Base-by-base conservation (phyloP, 2,797 vertebrate species). In the Oceanodroma leucorhoa region DNA sequence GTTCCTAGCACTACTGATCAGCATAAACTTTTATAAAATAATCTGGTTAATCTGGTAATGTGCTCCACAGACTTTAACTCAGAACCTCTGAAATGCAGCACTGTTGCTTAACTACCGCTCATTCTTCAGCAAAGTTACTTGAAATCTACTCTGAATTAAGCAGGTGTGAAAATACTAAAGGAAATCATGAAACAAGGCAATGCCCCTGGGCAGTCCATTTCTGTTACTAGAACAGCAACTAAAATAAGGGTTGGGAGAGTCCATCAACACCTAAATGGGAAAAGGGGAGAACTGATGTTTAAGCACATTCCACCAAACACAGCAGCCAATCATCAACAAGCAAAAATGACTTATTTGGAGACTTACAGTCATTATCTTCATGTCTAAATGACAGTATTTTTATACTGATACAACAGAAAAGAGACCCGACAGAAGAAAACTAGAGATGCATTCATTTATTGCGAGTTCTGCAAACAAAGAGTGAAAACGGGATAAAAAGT, bases 191-290 rank as follows among this genome's bases (percentile, higher is more conserved):
- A 82, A 79, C 6, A 62, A 76, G 48, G 14, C 24, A 55, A n/a
- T 41, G 34, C 5, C 38, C 21, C 23, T 61, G 6, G 9, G 38
- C 22, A 43, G 30, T 58, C 41, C 22, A 71, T 71, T 94, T 65
- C 40, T 71, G 14, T 34, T 86, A 23, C 34, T 81, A 58, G 34
- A 76, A 58, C 8, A 54, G 6, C 17, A 58, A 43, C 65, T 65
- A 69, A 64, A 81, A 58, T 30, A 14, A 67, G 15, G 12, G 3
- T 23, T 87, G 13, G 1, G 14, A 61, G 3, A 0, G 0, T 58
- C 24, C 20, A 8, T 58, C 34, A 72, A 34, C 45, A 41, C 2
- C 3, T 55, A 62, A 34, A 32, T 5, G 36, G 11, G 48, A 83
- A 76, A 77, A 51, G 34, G 69, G 15, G 4, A 30, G 26, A 76